Conservation (phyloP, 2,113 vertebrate species). For the Larimichthys crocea region DNA sequence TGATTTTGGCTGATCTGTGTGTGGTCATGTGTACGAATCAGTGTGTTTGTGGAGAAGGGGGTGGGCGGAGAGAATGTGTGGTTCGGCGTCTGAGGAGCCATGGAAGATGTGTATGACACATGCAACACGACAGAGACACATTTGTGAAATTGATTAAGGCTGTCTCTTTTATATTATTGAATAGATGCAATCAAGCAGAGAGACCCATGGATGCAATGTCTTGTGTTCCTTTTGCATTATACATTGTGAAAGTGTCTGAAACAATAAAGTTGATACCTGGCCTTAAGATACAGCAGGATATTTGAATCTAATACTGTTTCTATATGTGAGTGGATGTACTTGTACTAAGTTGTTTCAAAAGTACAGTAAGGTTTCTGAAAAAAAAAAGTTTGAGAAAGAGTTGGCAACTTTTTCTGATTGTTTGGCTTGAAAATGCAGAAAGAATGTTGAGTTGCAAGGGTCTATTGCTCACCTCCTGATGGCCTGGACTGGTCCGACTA, state of each 20-base stretch:
- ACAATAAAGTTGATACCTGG: background rate
- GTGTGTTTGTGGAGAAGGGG: background rate
- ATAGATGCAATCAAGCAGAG: conserved; percentile 7
- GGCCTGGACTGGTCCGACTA: too few relatives aligned
- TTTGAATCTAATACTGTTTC: too few relatives aligned
- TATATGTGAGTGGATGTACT: too few relatives aligned
- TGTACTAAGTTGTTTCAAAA: background rate
- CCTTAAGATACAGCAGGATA: too few relatives aligned
- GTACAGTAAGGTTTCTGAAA: background rate
- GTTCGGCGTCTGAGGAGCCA: conserved; percentile 17
- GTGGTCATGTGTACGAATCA: conserved; percentile 47
- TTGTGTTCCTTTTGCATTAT: background rate
- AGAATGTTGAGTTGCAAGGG: too few relatives aligned
- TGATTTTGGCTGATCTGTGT: conserved; percentile 55
- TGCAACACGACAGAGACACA: background rate
- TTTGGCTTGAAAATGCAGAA: background rate
- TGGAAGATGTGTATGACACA: conserved; percentile 29
- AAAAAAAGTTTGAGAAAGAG: too few relatives aligned
- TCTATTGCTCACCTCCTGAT: too few relatives aligned
- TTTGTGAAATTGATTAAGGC: conserved; percentile 29
- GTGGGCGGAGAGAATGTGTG: background rate
- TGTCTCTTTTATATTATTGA: conserved; percentile 27
- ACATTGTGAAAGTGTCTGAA: background rate
- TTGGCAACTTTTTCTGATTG: background rate
- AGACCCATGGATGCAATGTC: background rate